A percentile compares a stretch with the other conserved stretches of the same genome.
These are phyloP conservation scores for Excalfactoria chinensis DNA, from an alignment of 2,113 vertebrate species.

Conservation along the genomic window DNA sequence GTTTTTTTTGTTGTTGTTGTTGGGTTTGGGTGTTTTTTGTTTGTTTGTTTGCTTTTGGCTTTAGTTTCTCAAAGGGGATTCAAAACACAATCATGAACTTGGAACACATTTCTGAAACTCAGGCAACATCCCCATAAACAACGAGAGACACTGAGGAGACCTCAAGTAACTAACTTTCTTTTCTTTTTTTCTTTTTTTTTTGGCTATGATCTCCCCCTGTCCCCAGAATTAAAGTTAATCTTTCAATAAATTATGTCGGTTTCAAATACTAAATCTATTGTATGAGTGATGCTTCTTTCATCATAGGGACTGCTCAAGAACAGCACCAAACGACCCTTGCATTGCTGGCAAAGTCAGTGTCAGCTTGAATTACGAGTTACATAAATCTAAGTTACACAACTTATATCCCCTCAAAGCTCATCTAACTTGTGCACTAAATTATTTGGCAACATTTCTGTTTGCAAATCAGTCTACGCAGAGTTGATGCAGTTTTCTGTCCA, in stretches of 20 bases:
- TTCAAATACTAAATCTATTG: neutral
- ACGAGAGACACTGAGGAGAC: neutral
- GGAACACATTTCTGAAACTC: neutral
- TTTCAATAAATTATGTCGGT: neutral
- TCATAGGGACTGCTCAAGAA: rapidly evolving
- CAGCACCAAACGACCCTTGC: neutral
- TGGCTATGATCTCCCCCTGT: neutral
- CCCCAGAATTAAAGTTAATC: neutral
- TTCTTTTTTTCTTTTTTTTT: neutral
- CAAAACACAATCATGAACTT: neutral
- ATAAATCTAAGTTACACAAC: constrained; percentile 7
- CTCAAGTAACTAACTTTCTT: neutral
- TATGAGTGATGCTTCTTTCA: neutral
- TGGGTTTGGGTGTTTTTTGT: no score
- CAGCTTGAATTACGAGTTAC: constrained; percentile 26
- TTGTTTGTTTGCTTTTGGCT: constrained; percentile 8
- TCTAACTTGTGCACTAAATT: neutral
- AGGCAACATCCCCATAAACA: neutral
- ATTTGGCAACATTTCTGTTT: neutral
- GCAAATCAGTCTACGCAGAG: neutral
- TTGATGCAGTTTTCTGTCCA: rapidly evolving
- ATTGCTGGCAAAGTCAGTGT: neutral
- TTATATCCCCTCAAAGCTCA: neutral
- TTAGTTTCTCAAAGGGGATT: neutral
- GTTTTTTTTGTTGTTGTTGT: neutral